Conservation (phyloP, 2,888 invertebrate species). For the Papilio elwesi region DNA sequence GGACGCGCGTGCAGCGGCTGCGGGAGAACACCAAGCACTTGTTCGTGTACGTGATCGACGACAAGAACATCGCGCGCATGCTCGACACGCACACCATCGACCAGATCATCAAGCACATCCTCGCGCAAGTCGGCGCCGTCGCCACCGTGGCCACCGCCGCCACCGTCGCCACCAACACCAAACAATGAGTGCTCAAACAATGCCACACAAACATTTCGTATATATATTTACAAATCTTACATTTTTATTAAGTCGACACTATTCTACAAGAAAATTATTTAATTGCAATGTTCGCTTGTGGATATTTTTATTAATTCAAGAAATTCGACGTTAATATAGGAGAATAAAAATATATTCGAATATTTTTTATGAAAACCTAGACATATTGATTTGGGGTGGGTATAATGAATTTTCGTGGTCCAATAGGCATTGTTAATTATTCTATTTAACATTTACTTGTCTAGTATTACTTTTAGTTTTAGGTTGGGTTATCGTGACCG, state of each 20-base stretch:
- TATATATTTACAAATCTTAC: not conserved
- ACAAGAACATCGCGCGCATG: slow-evolving; percentile 90
- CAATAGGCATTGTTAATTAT: not conserved
- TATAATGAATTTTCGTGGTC: not conserved
- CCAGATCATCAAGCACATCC: slow-evolving; percentile 92
- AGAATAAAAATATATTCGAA: not conserved
- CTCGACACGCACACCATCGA: slow-evolving; percentile 94
- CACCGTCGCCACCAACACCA: slow-evolving; percentile 4
- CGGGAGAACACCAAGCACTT: slow-evolving; percentile 92
- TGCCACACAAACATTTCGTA: too few species aligned
- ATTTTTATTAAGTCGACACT: not conserved
- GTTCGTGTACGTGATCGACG: slow-evolving; percentile 92
- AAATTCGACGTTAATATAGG: too few species aligned
- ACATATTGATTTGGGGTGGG: not conserved
- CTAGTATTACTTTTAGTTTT: not conserved
- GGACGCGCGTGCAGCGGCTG: slow-evolving; percentile 84
- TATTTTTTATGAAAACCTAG: not conserved
- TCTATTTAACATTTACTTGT: not conserved
- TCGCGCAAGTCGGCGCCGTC: slow-evolving; percentile 73
- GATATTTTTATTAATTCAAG: too few species aligned
- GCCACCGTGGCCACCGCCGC: slow-evolving; percentile 36
- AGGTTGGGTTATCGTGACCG: not conserved
- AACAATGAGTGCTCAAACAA: not conserved
- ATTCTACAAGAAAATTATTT: too few species aligned
- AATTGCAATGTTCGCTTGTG: too few species aligned